Percentiles rank a stretch among this genome's conserved stretches.
phyloP scores from a whole-genome alignment of 2,797 vertebrate genomes.

The Ispidina lecontei region DNA sequence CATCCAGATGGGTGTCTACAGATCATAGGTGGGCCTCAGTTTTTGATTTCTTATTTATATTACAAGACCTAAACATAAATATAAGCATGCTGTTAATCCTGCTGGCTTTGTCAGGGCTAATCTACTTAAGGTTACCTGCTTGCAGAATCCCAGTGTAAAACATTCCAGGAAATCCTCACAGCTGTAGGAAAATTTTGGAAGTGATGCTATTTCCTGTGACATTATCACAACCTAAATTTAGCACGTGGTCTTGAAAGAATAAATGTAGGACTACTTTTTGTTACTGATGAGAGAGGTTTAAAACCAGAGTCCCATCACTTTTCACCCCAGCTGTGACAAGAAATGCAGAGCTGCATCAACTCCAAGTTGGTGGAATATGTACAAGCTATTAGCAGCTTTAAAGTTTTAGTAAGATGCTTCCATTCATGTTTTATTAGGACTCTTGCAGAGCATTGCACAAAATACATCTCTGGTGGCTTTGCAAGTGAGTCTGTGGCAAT shows the following conservation, averaged over 20 bases:
- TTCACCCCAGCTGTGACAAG: not conserved
- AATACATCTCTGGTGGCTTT: not conserved
- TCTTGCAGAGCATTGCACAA: not conserved
- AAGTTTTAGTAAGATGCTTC: not conserved
- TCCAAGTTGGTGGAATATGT: not conserved
- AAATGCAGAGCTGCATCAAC: rapidly evolving
- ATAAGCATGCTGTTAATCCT: not conserved
- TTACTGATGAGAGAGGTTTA: not conserved
- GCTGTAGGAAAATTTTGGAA: not conserved
- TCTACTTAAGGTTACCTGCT: not conserved
- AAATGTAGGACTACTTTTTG: not conserved
- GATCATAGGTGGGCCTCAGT: slow-evolving; percentile 88
- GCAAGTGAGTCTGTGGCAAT: not conserved
- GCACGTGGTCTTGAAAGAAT: not conserved
- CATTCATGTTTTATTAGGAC: not conserved
- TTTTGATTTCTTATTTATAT: not conserved
- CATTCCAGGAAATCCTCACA: not conserved
- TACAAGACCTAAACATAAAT: not conserved
- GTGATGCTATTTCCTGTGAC: not conserved
- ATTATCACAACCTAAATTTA: not conserved
- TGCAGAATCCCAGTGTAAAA: not conserved
- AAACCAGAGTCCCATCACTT: not conserved
- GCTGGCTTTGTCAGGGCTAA: not conserved
- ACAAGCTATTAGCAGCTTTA: not conserved
- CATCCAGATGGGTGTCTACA: slow-evolving; percentile 95